Evolutionary conservation across 2,888 invertebrate species (phyloP), one percentile per base, ranked within the genome.

Genomic region (Leistus spinibarbis): DNA sequence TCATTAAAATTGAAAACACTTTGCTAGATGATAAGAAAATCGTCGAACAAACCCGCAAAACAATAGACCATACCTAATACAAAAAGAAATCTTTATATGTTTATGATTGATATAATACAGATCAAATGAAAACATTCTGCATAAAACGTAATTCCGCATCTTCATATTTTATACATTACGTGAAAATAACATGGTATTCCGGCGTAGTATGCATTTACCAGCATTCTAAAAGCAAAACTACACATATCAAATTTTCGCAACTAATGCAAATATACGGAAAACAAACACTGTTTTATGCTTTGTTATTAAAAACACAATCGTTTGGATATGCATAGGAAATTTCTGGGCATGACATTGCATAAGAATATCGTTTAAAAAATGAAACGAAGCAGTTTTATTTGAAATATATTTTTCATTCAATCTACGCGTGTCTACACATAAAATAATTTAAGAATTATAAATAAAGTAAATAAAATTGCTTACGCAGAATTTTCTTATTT

Each of bases 311-410:
- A 40, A 5, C 3, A 40, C 40, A 4, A 13, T 40, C 40, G 40
- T 40, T 40, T 40, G 40, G 40, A 40, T 10, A 5, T 40, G 40
- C 40, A 40, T 13, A 40, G 40, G 13, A 40, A 60, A 19, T 60
- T 16, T 60, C 60, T 62, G 73, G 13, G 60, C 73, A 73, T 73
- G 73, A 73, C 56, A 40, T 24, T 62, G 73, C 73, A 73, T 73
- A 73, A 64, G 57, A 73, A 73, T 73, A 57, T 63, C 73, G 62
- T 73, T 73, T 66, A 27, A 67, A 67, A 56, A 67, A 73, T 57
- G 62, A 67, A 66, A 27, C 54, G 53, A 56, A 67, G 67, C 73
- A 27, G 66, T 73, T 66, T 65, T 73, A 53, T 27, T 66, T 19
- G 66, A 17, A 60, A 66, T 53, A 66, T 53, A 53, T 66, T 66